A percentile compares a stretch with the other conserved stretches of the same genome.
Evolutionary conservation across 2,888 invertebrate species (phyloP).

Genomic region (Caenorhabditis sp.): DNA sequence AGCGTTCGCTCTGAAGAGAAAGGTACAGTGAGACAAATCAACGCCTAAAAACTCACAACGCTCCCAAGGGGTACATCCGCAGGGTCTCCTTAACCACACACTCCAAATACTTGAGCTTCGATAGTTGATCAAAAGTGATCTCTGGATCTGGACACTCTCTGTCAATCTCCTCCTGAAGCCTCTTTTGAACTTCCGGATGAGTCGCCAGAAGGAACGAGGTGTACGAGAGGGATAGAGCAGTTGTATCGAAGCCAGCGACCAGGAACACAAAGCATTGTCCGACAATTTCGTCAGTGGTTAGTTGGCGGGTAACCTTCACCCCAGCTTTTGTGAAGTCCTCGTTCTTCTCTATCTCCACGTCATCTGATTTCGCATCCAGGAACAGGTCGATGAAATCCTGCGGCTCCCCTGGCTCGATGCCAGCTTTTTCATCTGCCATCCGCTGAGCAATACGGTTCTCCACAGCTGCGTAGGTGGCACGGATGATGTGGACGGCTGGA

Average conservation of each 20-base stretch:
- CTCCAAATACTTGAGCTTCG: constrained; percentile 69
- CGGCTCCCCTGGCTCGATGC: constrained; percentile 66
- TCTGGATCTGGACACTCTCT: constrained; percentile 66
- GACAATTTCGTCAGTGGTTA: constrained; percentile 75
- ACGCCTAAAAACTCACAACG: constrained; percentile 59
- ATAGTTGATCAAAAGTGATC: constrained; percentile 56
- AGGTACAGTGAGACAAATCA: not conserved
- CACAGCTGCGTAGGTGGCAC: constrained; percentile 54
- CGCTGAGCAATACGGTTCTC: constrained; percentile 62
- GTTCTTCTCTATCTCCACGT: constrained; percentile 52
- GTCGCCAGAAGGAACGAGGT: constrained; percentile 84
- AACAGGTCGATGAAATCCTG: constrained; percentile 80
- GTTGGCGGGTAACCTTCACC: constrained; percentile 62
- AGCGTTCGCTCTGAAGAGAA: constrained; percentile 36
- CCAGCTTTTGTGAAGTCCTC: constrained; percentile 42
- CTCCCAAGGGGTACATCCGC: constrained; percentile 65
- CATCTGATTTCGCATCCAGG: constrained; percentile 71
- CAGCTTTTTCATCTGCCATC: constrained; percentile 33
- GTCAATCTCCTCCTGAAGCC: constrained; percentile 74
- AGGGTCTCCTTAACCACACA: constrained; percentile 69
- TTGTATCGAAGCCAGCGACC: constrained; percentile 85
- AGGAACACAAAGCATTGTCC: constrained; percentile 77
- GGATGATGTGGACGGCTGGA: constrained; percentile 41
- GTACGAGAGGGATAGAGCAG: constrained; percentile 85
- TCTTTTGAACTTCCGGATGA: constrained; percentile 81